Percentiles rank a stretch among this genome's conserved stretches.
These are phyloP conservation scores for Spisula subtruncata DNA, from an alignment of 2,888 invertebrate genomes.

Conservation along the genomic window DNA sequence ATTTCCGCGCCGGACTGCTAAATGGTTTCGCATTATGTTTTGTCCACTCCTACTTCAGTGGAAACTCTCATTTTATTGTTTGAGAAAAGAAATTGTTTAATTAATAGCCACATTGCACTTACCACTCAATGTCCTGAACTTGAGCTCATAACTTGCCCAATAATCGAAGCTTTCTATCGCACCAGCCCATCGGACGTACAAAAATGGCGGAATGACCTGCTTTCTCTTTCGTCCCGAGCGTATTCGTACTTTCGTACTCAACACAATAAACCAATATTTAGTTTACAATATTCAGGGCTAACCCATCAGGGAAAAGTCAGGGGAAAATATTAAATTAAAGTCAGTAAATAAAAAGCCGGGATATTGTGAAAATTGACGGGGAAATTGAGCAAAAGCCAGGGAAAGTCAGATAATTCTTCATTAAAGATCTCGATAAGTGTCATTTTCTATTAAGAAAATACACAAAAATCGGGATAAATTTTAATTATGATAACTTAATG, in stretches of 20 bases:
- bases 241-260: conserved; percentile 33
- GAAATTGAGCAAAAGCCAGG: too few relatives aligned
- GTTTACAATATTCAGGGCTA: too few relatives aligned
- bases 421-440: too few relatives aligned
- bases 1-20: not conserved
- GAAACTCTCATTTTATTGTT: not conserved
- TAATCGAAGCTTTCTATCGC: not conserved
- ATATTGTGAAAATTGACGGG: too few relatives aligned
- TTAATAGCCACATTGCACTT: not conserved
- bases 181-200: not conserved
- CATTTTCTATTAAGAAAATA: too few relatives aligned
- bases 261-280: too few relatives aligned
- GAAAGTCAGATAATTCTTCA: too few relatives aligned
- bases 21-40: conserved; percentile 5
- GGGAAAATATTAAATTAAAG: too few relatives aligned
- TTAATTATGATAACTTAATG: too few relatives aligned
- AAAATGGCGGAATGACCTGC: conserved; percentile 35
- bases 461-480: too few relatives aligned
- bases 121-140: not conserved
- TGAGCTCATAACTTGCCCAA: not conserved
- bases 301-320: too few relatives aligned
- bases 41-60: conserved; percentile 8
- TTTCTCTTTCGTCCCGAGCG: not conserved
- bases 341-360: too few relatives aligned
- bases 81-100: not conserved